A percentile compares a stretch with the other conserved stretches of the same genome.
Conservation (phyloP, 2,797 vertebrate genomes). For the Myiotriccus ornatus region DNA sequence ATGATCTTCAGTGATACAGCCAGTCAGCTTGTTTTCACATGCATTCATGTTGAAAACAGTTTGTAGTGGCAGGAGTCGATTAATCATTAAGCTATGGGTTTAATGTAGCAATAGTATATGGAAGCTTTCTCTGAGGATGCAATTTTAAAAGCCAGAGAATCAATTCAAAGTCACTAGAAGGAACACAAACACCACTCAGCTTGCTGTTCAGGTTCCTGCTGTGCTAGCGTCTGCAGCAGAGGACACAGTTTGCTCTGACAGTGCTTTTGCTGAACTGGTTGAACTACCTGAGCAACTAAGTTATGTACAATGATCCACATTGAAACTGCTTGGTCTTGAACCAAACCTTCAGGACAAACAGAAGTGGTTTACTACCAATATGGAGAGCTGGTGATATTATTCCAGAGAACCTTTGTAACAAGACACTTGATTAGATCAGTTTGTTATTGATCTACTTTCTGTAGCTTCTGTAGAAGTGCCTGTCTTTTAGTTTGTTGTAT, state of each 20-base stretch:
- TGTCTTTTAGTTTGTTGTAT: not conserved
- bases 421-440: not conserved
- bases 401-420: not conserved
- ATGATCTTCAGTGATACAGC: slow-evolving; percentile 19
- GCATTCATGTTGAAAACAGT: slow-evolving; percentile 17
- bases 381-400: not conserved
- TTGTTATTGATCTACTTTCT: not conserved
- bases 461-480: not conserved
- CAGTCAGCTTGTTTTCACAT: slow-evolving; percentile 31
- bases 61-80: slow-evolving; percentile 8
- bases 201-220: not conserved
- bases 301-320: fast-evolving
- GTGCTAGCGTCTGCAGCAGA: not conserved
- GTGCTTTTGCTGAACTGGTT: not conserved
- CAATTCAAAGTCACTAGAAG: not conserved
- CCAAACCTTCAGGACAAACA: not conserved
- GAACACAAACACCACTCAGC: not conserved
- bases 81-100: slow-evolving; percentile 31
- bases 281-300: not conserved
- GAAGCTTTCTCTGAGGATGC: not conserved
- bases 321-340: not conserved
- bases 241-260: not conserved
- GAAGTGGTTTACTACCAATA: not conserved
- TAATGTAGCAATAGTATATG: slow-evolving; percentile 10
- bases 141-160: slow-evolving; percentile 13